Conservation (phyloP, 2,888 invertebrate genomes). For the Limnephilus lunatus region DNA sequence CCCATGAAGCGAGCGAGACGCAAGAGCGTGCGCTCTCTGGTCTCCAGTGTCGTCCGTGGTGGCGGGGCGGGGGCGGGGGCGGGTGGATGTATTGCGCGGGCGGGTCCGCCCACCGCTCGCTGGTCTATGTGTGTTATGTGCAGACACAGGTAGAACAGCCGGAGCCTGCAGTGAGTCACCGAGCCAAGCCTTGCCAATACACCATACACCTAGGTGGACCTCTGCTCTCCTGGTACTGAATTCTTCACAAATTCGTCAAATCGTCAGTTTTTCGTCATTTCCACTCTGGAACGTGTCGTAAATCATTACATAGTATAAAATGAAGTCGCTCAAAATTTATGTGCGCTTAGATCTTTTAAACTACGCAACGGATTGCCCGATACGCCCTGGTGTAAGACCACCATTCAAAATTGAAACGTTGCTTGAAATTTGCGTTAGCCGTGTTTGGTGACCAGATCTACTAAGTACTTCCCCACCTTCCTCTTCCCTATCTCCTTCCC, state of each 20-base stretch:
- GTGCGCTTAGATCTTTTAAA: too few relatives aligned
- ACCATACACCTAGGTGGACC: background rate
- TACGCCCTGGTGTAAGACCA: too few relatives aligned
- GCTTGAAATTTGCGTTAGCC: too few relatives aligned
- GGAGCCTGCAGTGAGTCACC: slow-evolving; percentile 10
- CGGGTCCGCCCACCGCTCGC: slow-evolving; percentile 36
- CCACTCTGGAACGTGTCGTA: too few relatives aligned
- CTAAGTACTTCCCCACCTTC: too few relatives aligned
- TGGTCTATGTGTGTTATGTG: slow-evolving; percentile 7
- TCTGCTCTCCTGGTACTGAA: background rate
- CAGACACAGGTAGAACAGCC: background rate
- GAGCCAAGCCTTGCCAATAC: slow-evolving; percentile 2
- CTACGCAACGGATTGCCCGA: too few relatives aligned
- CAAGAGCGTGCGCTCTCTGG: background rate
- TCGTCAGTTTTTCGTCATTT: background rate
- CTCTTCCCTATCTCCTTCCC: too few relatives aligned
- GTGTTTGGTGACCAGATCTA: too few relatives aligned
- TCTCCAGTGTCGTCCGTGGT: slow-evolving; percentile 14
- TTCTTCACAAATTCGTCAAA: background rate
- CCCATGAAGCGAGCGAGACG: background rate
- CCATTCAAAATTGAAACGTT: too few relatives aligned
- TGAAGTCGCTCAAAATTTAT: too few relatives aligned
- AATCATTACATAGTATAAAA: too few relatives aligned
- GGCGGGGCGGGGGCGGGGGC: slow-evolving; percentile 42
- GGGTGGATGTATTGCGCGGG: slow-evolving; percentile 30